Percentiles rank a stretch among this genome's conserved stretches.
Conservation (phyloP, 1,140 invertebrate species). For the Dryas iulia region DNA sequence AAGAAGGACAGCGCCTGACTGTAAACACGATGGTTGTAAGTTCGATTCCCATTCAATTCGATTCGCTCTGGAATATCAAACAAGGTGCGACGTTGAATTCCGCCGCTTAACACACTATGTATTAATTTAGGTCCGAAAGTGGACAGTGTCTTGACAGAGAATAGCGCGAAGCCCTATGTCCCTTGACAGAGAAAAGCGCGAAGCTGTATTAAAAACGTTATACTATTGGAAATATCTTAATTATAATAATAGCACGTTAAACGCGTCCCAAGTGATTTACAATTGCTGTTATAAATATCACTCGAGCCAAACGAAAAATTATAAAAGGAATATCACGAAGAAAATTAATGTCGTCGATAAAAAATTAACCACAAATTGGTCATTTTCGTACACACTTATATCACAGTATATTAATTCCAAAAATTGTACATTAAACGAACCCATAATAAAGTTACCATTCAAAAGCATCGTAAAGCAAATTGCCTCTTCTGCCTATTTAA, state of each 20-base stretch:
- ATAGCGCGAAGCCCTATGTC: too few relatives aligned
- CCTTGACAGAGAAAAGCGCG: too few relatives aligned
- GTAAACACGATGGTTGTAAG: too few relatives aligned
- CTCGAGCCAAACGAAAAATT: background rate
- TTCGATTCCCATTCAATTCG: too few relatives aligned
- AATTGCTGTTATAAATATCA: background rate
- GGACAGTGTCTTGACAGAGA: too few relatives aligned
- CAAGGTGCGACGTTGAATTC: too few relatives aligned
- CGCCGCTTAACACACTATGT: too few relatives aligned
- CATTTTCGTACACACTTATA: background rate
- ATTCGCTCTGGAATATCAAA: too few relatives aligned
- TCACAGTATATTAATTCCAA: constrained; percentile 18
- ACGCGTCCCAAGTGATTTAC: background rate
- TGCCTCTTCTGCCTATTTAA: constrained; percentile 47
- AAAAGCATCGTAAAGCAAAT: constrained; percentile 40
- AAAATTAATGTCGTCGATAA: background rate
- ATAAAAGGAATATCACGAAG: background rate
- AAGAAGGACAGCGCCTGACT: too few relatives aligned
- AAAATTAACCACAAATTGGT: background rate
- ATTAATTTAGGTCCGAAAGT: too few relatives aligned
- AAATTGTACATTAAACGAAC: constrained; percentile 25
- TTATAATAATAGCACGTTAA: background rate
- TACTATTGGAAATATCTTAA: too few relatives aligned
- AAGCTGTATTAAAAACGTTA: too few relatives aligned
- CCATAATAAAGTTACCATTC: constrained; percentile 44